Percentiles rank a stretch among this genome's conserved stretches.
These are phyloP conservation scores for Camelus dromedarius DNA, from an alignment of 2,113 vertebrate species.

Conservation along the genomic window DNA sequence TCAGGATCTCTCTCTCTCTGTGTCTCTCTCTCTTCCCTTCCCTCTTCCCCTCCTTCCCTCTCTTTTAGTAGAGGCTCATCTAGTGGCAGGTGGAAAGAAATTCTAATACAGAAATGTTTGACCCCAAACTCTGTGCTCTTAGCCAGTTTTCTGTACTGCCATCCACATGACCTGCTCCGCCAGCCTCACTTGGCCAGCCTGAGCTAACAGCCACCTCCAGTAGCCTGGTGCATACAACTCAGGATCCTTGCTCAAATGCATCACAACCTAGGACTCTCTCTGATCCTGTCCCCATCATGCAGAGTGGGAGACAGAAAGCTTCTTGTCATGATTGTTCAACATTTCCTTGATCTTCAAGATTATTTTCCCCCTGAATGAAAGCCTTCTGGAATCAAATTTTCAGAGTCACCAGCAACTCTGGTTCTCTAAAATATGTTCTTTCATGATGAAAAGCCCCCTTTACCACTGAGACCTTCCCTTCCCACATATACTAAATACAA, in stretches of 20 bases:
- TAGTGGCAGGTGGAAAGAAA: neutral
- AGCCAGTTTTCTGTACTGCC: neutral
- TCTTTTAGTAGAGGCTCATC: neutral
- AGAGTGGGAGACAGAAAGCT: neutral
- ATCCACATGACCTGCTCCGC: neutral
- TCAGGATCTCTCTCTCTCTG: neutral
- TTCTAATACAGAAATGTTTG: neutral
- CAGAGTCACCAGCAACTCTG: slow-evolving; percentile 25
- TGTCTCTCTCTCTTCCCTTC: neutral
- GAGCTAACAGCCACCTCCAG: neutral
- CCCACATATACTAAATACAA: slow-evolving; percentile 46
- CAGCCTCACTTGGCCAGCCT: neutral
- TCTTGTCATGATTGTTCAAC: slow-evolving; percentile 42
- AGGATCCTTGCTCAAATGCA: neutral
- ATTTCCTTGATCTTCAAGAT: slow-evolving; percentile 57
- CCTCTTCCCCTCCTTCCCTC: neutral
- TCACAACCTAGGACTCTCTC: neutral
- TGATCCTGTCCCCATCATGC: neutral
- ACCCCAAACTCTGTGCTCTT: neutral
- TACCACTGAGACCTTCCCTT: slow-evolving; percentile 71
- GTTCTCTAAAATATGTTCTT: slow-evolving; percentile 55
- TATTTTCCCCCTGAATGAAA: slow-evolving; percentile 69
- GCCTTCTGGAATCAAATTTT: slow-evolving; percentile 62
- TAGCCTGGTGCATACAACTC: neutral
- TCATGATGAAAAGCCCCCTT: slow-evolving; percentile 61